Percentiles rank a stretch among this genome's conserved stretches.
These are phyloP conservation scores for Platanista minor DNA, from an alignment of 2,113 vertebrate species.

Conservation along the genomic window DNA sequence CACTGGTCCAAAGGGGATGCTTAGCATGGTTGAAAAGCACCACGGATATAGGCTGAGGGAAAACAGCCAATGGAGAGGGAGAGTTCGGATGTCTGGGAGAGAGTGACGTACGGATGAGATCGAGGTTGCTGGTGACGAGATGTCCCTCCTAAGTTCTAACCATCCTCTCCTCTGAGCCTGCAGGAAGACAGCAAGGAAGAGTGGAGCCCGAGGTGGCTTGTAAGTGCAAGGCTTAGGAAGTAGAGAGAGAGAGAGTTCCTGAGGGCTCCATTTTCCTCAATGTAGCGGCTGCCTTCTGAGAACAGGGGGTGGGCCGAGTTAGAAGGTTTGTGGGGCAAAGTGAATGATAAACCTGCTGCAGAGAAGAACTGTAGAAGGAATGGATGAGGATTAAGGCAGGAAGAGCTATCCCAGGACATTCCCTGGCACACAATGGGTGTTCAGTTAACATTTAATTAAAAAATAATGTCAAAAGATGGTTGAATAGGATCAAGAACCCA, in stretches of 20 bases:
- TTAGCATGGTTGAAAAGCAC: background rate
- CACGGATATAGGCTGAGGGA: background rate
- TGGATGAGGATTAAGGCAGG: background rate
- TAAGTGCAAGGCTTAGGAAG: background rate
- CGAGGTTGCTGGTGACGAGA: accelerated
- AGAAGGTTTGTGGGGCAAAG: background rate
- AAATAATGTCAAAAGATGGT: background rate
- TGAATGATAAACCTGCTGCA: background rate
- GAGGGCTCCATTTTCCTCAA: background rate
- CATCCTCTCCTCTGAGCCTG: background rate
- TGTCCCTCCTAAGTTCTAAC: no score
- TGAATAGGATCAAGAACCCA: background rate
- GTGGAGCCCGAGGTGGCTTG: background rate
- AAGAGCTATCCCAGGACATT: background rate
- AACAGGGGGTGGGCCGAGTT: accelerated
- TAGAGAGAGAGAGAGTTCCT: background rate
- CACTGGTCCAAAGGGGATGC: background rate
- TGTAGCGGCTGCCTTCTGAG: accelerated
- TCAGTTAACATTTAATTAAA: background rate
- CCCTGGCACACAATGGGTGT: background rate
- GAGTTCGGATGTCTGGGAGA: background rate
- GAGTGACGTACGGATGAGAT: accelerated
- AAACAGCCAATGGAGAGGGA: background rate
- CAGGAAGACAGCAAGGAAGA: background rate
- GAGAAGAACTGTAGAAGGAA: background rate